These are phyloP conservation scores for Ganaspis brasiliensis DNA, from an alignment of 2,888 invertebrate species.

Conservation along the genomic window DNA sequence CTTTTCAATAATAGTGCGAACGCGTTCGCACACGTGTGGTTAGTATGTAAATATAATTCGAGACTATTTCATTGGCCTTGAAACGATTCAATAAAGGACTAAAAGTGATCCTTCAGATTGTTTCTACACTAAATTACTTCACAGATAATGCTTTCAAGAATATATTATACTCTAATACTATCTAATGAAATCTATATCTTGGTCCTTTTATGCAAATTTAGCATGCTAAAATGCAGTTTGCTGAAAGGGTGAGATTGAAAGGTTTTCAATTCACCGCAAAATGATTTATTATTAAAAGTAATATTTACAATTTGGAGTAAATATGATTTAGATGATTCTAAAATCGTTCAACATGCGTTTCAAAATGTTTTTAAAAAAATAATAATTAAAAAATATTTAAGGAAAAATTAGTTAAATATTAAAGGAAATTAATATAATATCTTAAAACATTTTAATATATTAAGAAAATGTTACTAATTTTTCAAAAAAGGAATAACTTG, in stretches of 20 bases:
- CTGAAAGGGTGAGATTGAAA: background rate
- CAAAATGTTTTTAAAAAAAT: background rate
- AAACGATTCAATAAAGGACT: constrained; percentile 2
- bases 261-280: background rate
- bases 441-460: no score
- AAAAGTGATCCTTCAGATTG: constrained; percentile 7
- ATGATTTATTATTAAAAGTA: no score
- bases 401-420: no score
- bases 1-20: constrained; percentile 2
- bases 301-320: no score
- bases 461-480: no score
- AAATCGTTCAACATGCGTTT: background rate
- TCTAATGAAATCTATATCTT: constrained; percentile 6
- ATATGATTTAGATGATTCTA: background rate
- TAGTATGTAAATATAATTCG: constrained; percentile 4
- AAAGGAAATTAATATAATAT: no score
- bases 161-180: constrained; percentile 9
- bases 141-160: constrained; percentile 32
- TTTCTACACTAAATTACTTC: constrained; percentile 33
- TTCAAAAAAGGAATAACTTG: no score
- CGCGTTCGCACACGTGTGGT: constrained; percentile 32
- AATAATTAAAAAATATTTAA: no score
- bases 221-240: constrained; percentile 10
- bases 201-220: constrained; percentile 13
- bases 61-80: constrained; percentile 32